phyloP scores from a whole-genome alignment of 1,140 invertebrate genomes.

The Augochlora pura region DNA sequence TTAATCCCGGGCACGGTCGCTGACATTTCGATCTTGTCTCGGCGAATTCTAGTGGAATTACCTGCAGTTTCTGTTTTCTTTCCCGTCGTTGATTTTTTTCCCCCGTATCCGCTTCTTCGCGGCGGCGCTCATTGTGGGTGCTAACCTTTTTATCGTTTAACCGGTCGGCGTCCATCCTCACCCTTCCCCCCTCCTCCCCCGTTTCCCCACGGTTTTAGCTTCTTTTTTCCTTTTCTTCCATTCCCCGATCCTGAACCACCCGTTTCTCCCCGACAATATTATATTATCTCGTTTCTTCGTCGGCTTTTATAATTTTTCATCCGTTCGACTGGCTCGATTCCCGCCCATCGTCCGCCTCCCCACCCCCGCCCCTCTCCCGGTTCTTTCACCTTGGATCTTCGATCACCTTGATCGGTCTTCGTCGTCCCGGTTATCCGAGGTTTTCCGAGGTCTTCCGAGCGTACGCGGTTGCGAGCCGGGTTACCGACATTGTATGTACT shows the following conservation, averaged over 20 bases:
- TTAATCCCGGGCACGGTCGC: background rate
- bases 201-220: constrained; percentile 31
- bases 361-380: background rate
- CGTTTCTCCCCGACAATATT: constrained; percentile 71
- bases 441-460: background rate
- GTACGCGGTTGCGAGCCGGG: constrained; percentile 26
- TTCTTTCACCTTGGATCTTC: background rate
- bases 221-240: background rate
- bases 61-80: constrained; percentile 32
- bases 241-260: constrained; percentile 37
- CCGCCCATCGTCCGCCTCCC: background rate
- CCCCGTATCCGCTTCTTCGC: constrained; percentile 28
- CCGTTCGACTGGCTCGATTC: constrained; percentile 34
- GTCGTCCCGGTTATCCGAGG: constrained; percentile 4
- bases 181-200: constrained; percentile 34
- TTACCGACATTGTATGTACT: too few species aligned
- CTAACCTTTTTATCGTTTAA: constrained; percentile 73
- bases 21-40: constrained; percentile 5
- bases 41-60: constrained; percentile 35
- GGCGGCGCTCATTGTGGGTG: constrained; percentile 68
- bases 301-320: constrained; percentile 75
- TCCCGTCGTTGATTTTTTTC: constrained; percentile 34
- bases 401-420: background rate
- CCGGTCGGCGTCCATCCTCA: constrained; percentile 52
- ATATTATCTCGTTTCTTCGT: constrained; percentile 79